phyloP scores from a whole-genome alignment of 1,140 invertebrate species.

The Drosophila asahinai region DNA sequence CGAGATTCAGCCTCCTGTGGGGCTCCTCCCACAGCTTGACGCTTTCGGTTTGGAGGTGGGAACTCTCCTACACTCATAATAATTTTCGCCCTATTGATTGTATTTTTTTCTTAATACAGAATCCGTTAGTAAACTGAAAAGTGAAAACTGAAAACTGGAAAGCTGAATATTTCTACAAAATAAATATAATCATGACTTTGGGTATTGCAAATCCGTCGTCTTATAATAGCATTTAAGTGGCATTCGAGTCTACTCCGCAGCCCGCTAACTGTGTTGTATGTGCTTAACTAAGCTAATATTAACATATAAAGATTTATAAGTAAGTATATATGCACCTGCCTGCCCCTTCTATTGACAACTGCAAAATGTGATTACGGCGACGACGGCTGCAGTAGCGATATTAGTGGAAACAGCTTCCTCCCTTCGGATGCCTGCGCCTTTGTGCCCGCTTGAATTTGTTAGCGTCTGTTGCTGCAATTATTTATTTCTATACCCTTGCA shows the following conservation, averaged over 20 bases:
- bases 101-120: no score
- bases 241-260: slow-evolving; percentile 10
- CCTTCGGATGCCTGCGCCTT: background rate
- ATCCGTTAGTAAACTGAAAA: no score
- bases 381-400: slow-evolving; percentile 7
- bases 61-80: no score
- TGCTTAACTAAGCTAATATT: slow-evolving; percentile 38
- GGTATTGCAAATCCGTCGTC: slow-evolving; percentile 58
- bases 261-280: slow-evolving; percentile 21
- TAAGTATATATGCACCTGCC: slow-evolving; percentile 19
- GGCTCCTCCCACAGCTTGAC: no score
- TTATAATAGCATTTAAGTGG: slow-evolving; percentile 70
- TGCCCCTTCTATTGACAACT: slow-evolving; percentile 48
- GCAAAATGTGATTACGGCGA: slow-evolving; percentile 42
- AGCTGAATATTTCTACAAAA: slow-evolving; percentile 15
- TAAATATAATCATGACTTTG: slow-evolving; percentile 77
- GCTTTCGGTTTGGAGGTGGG: no score
- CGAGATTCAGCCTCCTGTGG: no score
- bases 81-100: no score
- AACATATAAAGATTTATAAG: slow-evolving; percentile 34
- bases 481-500: slow-evolving; percentile 17
- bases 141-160: no score
- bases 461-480: slow-evolving; percentile 22
- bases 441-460: slow-evolving; percentile 22
- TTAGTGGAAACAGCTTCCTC: slow-evolving; percentile 7